Evolutionary conservation across 2,888 invertebrate species (phyloP), one percentile per base, ranked within the genome.

Genomic region (Diaperis boleti): DNA sequence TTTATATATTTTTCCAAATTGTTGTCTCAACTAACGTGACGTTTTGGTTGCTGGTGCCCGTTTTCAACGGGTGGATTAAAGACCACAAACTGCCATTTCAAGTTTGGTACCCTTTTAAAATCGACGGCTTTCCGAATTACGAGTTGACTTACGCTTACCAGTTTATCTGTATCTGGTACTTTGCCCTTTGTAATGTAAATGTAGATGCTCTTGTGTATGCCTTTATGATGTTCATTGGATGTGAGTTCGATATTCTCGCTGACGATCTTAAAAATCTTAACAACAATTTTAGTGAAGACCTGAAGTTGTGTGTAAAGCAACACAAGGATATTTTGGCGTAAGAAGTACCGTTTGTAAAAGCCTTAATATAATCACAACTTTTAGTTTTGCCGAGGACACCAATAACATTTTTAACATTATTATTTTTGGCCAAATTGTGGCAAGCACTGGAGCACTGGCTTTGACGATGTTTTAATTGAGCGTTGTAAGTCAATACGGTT

Each of bases 381-480:
- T 10, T 33, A 72, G 72, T 4, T 69, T 64, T 61, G 52, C 59
- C 1, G 41, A 64, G 22, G 47, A 42, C 1, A 64, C 52, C 6
- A 62, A 69, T 31, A 50, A 63, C 5, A 29, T 69, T 3, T 68
- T 69, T 15, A 66, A 65, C 39, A 35, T 62, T 59, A 66, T 72
- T 39, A 68, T 68, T 35, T 67, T 69, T 33, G 59, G 59, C 29
- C 68, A 69, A 33, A 65, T 72, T 39, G 37, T 39, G 13, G 62
- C 67, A 6, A 67, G 63, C 37, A 62, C 64, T 2, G 4, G 54
- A 10, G 62, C 68, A 6, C 42, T 70, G 1, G 69, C 69, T 33
- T 64, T 72, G 67, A 64, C 68, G 13, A 41, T 70, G 20, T 72
- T 70, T 56, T 59, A 68, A 10, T 20, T 72, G 8, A 69, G 60